A percentile compares a stretch with the other conserved stretches of the same genome.
These are phyloP conservation scores for Anthoscopus minutus DNA, from an alignment of 2,113 vertebrate genomes.

Conservation along the genomic window DNA sequence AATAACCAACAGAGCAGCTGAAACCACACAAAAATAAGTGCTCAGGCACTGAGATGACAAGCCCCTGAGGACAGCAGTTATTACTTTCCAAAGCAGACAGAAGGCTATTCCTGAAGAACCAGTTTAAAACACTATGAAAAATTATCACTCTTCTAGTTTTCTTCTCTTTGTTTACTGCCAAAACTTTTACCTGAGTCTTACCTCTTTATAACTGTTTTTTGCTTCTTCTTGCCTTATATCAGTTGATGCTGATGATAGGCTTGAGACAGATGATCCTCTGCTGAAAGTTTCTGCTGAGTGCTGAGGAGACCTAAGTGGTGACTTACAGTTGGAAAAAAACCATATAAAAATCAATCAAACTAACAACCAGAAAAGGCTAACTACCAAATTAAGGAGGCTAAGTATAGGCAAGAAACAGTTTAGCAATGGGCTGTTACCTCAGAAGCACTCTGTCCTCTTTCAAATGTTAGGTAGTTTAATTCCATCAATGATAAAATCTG, in stretches of 20 bases:
- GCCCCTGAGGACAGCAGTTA: neutral
- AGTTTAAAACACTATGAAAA: neutral
- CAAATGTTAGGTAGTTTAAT: slow-evolving; percentile 61
- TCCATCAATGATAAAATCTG: slow-evolving; percentile 89
- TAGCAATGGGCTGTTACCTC: slow-evolving; percentile 66
- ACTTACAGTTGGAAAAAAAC: slow-evolving; percentile 52
- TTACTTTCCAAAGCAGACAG: neutral
- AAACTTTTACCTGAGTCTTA: slow-evolving; percentile 39
- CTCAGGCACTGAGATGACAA: neutral
- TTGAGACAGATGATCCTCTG: slow-evolving; percentile 82
- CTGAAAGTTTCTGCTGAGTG: slow-evolving; percentile 78
- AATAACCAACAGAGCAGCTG: neutral
- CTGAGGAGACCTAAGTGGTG: slow-evolving; percentile 71
- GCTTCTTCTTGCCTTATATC: slow-evolving; percentile 73
- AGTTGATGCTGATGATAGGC: slow-evolving; percentile 75
- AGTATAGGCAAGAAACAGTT: neutral
- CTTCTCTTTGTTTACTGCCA: neutral
- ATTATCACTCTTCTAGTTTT: neutral
- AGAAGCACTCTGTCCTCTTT: slow-evolving; percentile 65
- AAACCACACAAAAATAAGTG: neutral
- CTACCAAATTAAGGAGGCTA: neutral
- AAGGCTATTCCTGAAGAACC: neutral
- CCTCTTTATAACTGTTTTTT: slow-evolving; percentile 82
- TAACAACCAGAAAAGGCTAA: neutral
- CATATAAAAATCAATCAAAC: neutral